Conservation (phyloP, 2,888 invertebrate genomes). For the Heliothis peltigera region DNA sequence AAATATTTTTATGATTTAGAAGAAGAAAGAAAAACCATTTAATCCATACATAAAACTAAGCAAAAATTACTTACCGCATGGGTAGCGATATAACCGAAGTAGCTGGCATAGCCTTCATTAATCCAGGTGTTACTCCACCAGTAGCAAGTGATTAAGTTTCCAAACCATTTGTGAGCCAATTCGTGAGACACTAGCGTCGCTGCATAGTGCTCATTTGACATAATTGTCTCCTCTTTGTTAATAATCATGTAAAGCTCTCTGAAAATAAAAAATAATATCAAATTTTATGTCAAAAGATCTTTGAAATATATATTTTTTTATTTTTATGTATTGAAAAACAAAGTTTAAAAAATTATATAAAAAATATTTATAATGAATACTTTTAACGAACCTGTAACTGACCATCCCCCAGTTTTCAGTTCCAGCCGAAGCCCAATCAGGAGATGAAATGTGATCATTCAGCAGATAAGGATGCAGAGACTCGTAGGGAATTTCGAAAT, state of each 20-base stretch:
- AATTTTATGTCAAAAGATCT: no score
- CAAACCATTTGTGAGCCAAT: conserved; percentile 95
- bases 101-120: conserved; percentile 93
- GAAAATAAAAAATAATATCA: conserved; percentile 50
- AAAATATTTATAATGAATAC: background rate
- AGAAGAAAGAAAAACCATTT: no score
- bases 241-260: conserved; percentile 83
- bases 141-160: conserved; percentile 92
- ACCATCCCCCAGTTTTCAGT: conserved; percentile 89
- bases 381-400: conserved; percentile 79
- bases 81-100: conserved; percentile 91
- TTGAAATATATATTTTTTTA: no score
- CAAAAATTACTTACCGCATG: conserved; percentile 75
- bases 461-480: conserved; percentile 76
- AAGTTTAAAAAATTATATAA: background rate
- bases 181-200: conserved; percentile 90
- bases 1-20: no score
- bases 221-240: conserved; percentile 78
- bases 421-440: conserved; percentile 87
- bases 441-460: conserved; percentile 85
- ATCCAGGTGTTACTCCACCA: conserved; percentile 94
- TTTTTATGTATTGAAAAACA: background rate
- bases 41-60: no score
- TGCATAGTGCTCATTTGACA: conserved; percentile 84
- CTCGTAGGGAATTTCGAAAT: conserved; percentile 79